Evolutionary conservation across 2,888 invertebrate genomes (phyloP).

Genomic region (Heliconius charithonia): DNA sequence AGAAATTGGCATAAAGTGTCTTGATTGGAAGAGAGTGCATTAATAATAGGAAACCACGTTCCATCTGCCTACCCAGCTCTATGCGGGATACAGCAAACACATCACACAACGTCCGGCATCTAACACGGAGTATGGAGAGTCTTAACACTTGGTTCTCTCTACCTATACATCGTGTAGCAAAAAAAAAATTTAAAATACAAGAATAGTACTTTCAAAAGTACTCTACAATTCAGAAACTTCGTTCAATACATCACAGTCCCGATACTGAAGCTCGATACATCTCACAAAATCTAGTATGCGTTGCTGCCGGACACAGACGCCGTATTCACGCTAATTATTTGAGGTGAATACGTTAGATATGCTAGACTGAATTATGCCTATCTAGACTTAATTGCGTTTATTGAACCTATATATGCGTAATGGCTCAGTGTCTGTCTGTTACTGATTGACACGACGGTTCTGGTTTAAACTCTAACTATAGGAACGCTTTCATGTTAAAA

Average conservation of each 20-base stretch:
- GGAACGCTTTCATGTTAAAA: no score
- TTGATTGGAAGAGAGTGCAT: not conserved
- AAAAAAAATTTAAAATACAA: no score
- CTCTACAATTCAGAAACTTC: not conserved
- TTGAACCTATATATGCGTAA: no score
- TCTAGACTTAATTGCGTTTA: not conserved
- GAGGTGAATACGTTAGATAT: slow-evolving; percentile 9
- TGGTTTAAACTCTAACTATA: no score
- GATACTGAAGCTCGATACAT: not conserved
- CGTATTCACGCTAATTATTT: slow-evolving; percentile 14
- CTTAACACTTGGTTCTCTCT: no score
- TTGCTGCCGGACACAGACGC: not conserved
- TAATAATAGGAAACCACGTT: not conserved
- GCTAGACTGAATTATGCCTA: not conserved
- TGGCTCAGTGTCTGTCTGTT: no score
- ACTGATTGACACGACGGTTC: no score
- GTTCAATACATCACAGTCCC: not conserved
- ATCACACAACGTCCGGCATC: no score
- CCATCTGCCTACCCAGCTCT: not conserved
- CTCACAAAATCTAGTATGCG: slow-evolving; percentile 6
- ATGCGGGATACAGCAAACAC: not conserved
- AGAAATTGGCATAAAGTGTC: not conserved
- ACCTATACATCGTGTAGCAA: no score
- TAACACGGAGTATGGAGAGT: no score
- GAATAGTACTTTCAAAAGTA: not conserved